Conservation (phyloP, 2,797 vertebrate species). For the Intellagama lesueurii region DNA sequence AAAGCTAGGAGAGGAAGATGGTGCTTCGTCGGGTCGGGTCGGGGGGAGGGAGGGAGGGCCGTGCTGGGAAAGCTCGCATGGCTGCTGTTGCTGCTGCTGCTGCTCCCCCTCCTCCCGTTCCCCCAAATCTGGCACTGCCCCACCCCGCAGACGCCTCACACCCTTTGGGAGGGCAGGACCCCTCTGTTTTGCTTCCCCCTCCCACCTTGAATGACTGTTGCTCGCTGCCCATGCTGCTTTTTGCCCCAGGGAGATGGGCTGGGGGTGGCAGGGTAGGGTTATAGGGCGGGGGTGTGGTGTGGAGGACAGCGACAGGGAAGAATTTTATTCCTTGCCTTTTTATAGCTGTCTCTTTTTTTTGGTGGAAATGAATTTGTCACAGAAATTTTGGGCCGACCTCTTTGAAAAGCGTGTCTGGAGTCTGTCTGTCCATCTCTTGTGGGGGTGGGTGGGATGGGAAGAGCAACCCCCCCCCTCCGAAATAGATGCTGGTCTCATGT, state of each 20-base stretch:
- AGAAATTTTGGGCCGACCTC: background rate
- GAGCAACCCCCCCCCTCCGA: too few species aligned
- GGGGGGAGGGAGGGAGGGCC: too few species aligned
- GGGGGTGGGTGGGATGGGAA: background rate
- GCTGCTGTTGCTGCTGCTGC: background rate
- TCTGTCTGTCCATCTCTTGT: background rate
- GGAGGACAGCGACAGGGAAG: background rate
- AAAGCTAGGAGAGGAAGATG: background rate
- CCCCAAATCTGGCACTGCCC: background rate
- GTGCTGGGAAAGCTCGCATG: too few species aligned
- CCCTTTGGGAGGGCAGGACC: background rate
- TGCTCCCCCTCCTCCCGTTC: background rate
- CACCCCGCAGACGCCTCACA: background rate
- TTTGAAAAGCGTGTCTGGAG: background rate
- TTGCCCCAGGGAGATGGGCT: background rate
- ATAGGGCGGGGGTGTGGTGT: fast-evolving
- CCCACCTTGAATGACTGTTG: background rate
- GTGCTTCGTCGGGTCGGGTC: too few species aligned
- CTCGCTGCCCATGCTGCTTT: background rate
- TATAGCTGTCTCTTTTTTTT: constrained; percentile 41
- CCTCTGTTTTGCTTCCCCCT: background rate
- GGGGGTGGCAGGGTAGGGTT: too few species aligned
- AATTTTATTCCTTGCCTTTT: constrained; percentile 3
- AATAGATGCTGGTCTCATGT: too few species aligned
- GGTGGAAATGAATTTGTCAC: background rate